phyloP scores from a whole-genome alignment of 2,797 vertebrate species.

The Kryptopterus vitreolus region DNA sequence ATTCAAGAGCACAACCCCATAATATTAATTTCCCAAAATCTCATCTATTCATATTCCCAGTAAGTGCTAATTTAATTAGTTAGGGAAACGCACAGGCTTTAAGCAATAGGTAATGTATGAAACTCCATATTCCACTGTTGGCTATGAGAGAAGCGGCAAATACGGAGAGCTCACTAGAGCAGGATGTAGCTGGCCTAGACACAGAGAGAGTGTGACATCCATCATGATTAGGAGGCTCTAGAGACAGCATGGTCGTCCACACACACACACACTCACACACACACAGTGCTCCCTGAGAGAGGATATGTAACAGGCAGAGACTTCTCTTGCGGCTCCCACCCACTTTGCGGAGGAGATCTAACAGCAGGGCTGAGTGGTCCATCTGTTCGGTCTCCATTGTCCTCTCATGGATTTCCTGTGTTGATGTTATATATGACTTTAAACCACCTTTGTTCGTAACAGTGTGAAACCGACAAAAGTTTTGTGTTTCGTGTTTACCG shows the following conservation, averaged over 20 bases:
- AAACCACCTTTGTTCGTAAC: constrained; percentile 40
- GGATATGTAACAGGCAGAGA: constrained; percentile 27
- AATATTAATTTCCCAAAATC: background rate
- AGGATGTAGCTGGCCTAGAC: constrained; percentile 48
- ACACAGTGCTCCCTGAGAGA: constrained; percentile 8
- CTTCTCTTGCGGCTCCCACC: constrained; percentile 32
- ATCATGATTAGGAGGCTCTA: constrained; percentile 58
- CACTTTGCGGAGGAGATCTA: constrained; percentile 25
- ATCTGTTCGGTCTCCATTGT: constrained; percentile 53
- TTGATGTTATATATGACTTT: constrained; percentile 42
- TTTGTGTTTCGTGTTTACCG: background rate
- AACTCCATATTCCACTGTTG: constrained; percentile 38
- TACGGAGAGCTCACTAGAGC: constrained; percentile 25
- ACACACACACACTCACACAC: constrained; percentile 33
- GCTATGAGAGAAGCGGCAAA: constrained; percentile 14
- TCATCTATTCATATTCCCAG: background rate
- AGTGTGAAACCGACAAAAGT: constrained; percentile 45
- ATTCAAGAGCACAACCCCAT: background rate
- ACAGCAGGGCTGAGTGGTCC: constrained; percentile 41
- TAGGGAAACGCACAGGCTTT: constrained; percentile 38
- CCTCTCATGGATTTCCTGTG: constrained; percentile 39
- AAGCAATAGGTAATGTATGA: constrained; percentile 49
- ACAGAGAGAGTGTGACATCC: constrained; percentile 53
- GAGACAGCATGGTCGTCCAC: constrained; percentile 41
- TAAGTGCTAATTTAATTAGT: constrained; percentile 39